Evolutionary conservation across 2,888 invertebrate species (phyloP), one percentile per base, ranked within the genome.

Genomic region (Dasysyrphus tricinctus): DNA sequence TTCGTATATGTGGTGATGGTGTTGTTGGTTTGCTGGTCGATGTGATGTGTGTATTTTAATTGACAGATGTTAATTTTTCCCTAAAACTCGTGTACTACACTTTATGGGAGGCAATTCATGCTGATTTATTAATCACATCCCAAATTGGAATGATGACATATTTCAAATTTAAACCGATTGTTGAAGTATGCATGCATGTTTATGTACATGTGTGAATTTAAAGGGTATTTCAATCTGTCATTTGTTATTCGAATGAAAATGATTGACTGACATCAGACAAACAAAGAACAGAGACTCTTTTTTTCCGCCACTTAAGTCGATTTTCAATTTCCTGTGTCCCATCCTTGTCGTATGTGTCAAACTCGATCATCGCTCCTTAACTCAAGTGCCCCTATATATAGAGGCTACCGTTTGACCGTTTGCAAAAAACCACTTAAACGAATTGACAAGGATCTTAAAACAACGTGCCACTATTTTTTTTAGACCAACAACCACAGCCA

Each of bases 31-130:
- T 32, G 69, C 14, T 65, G 65, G 65, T 67, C 34, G 49, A 44
- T 67, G 69, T 69, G 54, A 54, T 57, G 73, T 73, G 59, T 56
- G 42, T 11, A n/a, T 42, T 72, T 76, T 80, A 80, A 80, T 84
- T 84, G 80, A 80, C 76, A 84, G 84, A 72, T 84, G 84, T 84
- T 84, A 80, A 80, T 80, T 84, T 75, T 70, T 75, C 65, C 49
- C 54, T 67, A 67, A 80, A 80, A 80, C 65, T 61, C 34, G 34
- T 74, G 74, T 69, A 56, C 54, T 61, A 74, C 73, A 69, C 49
- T 29, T 44, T 61, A 44, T 42, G 69, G 79, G 75, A 57, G 79
- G 70, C 67, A 70, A 29, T 70, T 37, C 54, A 63, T 73, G 57
- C 69, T 70, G 69, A 79, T 69, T 79, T 83, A 82, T 82, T 82